Percentiles rank a stretch among this genome's conserved stretches.
Evolutionary conservation across 2,113 vertebrate species (phyloP).

Genomic region (Paraplagusia blochii): DNA sequence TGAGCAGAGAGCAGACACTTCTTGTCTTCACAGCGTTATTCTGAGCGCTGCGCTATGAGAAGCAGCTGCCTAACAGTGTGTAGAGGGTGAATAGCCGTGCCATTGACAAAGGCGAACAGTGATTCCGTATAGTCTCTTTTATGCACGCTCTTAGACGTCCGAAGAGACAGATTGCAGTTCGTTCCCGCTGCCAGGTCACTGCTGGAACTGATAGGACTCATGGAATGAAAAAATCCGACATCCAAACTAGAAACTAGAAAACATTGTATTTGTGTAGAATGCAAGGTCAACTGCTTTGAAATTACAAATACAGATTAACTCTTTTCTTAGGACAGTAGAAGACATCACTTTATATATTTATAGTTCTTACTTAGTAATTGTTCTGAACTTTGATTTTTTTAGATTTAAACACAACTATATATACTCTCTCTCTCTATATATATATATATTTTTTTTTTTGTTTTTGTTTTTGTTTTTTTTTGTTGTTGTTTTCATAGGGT

Average conservation of each 20-base stretch:
- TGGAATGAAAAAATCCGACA: background rate
- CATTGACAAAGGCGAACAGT: slow-evolving; percentile 45
- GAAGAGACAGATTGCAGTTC: slow-evolving; percentile 45
- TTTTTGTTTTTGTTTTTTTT: too few relatives aligned
- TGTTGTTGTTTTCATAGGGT: too few relatives aligned
- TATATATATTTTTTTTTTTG: too few relatives aligned
- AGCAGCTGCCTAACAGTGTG: slow-evolving; percentile 55
- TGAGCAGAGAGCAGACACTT: slow-evolving; percentile 35
- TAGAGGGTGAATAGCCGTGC: slow-evolving; percentile 52
- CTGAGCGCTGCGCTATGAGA: slow-evolving; percentile 23
- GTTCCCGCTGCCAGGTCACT: slow-evolving; percentile 40
- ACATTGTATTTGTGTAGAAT: background rate
- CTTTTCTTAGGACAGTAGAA: too few relatives aligned
- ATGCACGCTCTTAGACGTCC: slow-evolving; percentile 29
- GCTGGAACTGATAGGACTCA: background rate
- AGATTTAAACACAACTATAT: too few relatives aligned
- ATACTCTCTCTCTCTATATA: too few relatives aligned
- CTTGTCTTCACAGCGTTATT: slow-evolving; percentile 38
- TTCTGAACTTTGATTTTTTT: too few relatives aligned
- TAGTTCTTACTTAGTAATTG: too few relatives aligned
- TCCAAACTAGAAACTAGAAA: too few relatives aligned
- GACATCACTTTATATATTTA: too few relatives aligned
- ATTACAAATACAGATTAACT: too few relatives aligned
- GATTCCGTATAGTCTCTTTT: slow-evolving; percentile 42
- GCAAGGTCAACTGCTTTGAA: background rate